Evolutionary conservation across 2,113 vertebrate genomes (phyloP).

Genomic region (Phrynosoma blainvillii): DNA sequence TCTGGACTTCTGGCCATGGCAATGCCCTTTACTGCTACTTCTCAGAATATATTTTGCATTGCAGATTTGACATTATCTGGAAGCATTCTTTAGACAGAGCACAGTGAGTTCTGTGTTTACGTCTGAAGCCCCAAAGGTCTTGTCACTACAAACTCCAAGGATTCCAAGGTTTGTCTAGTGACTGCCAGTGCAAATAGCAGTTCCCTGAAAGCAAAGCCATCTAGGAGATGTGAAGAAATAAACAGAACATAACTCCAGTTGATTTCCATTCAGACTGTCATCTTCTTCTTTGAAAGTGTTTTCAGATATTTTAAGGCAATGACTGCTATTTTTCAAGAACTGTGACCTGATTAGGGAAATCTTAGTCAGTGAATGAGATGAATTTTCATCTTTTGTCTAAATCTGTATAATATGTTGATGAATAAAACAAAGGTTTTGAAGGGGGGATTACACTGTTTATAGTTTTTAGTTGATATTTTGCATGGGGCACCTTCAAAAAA

Average conservation of each 20-base stretch:
- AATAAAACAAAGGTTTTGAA: not conserved
- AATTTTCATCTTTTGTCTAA: not conserved
- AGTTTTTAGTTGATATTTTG: not conserved
- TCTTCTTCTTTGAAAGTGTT: not conserved
- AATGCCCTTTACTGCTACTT: not conserved
- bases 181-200: not conserved
- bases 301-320: not conserved
- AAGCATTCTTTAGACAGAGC: slow-evolving; percentile 1
- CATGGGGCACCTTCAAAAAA: not conserved
- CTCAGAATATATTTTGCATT: not conserved
- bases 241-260: not conserved
- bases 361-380: not conserved
- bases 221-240: slow-evolving; percentile 10
- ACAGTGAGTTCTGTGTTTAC: not conserved
- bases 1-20: not conserved
- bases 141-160: not conserved
- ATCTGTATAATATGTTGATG: not conserved
- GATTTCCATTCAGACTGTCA: not conserved
- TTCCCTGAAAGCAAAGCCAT: not conserved
- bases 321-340: not conserved
- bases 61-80: not conserved
- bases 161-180: not conserved
- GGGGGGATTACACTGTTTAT: too few species aligned
- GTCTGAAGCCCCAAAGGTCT: slow-evolving; percentile 15
- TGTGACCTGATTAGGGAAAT: not conserved